phyloP scores from a whole-genome alignment of 2,113 vertebrate species.

The Ceyx cyanopectus region DNA sequence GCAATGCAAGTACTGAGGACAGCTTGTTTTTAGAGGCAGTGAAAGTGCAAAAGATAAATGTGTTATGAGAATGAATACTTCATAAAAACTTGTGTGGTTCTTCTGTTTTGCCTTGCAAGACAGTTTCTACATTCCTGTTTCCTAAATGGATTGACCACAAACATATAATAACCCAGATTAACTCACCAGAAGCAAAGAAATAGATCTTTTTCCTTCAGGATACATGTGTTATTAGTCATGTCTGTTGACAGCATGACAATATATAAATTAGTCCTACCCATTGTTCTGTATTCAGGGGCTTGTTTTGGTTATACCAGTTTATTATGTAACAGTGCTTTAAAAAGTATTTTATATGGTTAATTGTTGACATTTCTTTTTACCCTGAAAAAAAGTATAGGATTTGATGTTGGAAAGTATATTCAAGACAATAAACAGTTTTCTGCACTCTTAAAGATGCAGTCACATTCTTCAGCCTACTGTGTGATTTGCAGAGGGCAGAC shows the following conservation, averaged over 20 bases:
- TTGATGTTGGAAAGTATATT: neutral
- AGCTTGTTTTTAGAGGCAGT: neutral
- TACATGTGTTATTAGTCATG: neutral
- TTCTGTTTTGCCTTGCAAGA: constrained; percentile 1
- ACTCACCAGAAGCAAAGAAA: neutral
- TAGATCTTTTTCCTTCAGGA: neutral
- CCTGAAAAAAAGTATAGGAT: neutral
- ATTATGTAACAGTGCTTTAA: neutral
- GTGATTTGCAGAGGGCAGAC: neutral
- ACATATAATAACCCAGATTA: neutral
- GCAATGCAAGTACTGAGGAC: neutral
- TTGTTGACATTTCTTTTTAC: neutral
- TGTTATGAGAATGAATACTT: neutral
- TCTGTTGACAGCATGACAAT: neutral
- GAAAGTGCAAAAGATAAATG: neutral
- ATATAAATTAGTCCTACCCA: neutral
- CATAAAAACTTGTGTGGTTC: neutral
- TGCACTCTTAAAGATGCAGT: neutral
- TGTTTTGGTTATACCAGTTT: neutral
- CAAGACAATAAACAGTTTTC: neutral
- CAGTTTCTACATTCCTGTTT: neutral
- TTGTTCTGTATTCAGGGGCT: neutral
- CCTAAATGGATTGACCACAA: neutral
- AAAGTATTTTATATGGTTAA: neutral
- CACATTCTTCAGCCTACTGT: neutral